These are phyloP conservation scores for Notospermus geniculatus DNA, from an alignment of 1,140 invertebrate genomes.

Conservation along the genomic window DNA sequence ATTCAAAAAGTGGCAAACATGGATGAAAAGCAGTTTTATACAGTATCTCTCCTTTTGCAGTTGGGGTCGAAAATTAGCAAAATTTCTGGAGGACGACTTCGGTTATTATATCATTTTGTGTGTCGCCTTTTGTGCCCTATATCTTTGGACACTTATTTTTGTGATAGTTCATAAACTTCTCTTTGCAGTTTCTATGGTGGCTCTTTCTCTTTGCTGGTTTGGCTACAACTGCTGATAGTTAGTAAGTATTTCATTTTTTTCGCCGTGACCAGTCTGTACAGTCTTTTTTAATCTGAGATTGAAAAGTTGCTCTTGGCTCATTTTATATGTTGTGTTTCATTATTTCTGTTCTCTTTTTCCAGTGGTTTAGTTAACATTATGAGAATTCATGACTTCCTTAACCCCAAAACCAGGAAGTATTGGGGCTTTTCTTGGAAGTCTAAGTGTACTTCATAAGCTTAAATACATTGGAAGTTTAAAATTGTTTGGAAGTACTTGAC, in stretches of 20 bases:
- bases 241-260: constrained; percentile 52
- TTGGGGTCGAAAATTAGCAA: too few species aligned
- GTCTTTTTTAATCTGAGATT: background rate
- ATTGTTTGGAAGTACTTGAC: too few species aligned
- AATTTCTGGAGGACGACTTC: background rate
- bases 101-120: background rate
- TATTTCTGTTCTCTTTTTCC: background rate
- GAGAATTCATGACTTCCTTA: too few species aligned
- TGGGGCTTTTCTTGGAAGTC: too few species aligned
- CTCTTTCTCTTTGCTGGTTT: constrained; percentile 65
- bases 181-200: constrained; percentile 59
- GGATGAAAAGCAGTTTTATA: too few species aligned
- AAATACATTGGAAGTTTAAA: too few species aligned
- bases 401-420: too few species aligned
- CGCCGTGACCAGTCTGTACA: background rate
- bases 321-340: background rate
- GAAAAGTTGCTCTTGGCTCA: background rate
- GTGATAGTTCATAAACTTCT: background rate
- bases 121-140: background rate
- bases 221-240: constrained; percentile 66
- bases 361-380: too few species aligned
- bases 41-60: too few species aligned
- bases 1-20: background rate
- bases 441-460: too few species aligned
- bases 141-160: background rate